Conservation (phyloP, 23 tunicate species). For the Pegea sp. region DNA sequence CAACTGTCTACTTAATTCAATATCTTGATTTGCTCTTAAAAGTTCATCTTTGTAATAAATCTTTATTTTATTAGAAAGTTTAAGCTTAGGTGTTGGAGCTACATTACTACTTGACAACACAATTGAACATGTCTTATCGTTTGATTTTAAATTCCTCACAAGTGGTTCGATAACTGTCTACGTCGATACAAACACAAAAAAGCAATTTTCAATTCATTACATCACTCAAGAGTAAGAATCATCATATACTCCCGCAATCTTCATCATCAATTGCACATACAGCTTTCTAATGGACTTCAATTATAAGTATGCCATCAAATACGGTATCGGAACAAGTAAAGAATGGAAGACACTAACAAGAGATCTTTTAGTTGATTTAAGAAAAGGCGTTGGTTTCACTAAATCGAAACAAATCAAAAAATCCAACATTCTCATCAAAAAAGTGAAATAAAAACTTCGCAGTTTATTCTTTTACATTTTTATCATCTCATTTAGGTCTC, state of each 20-base stretch:
- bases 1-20: no score
- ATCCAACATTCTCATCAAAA: slow-evolving; percentile 18
- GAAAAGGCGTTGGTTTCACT: slow-evolving; percentile 26
- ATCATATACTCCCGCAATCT: no score
- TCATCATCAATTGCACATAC: background rate
- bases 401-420: slow-evolving; percentile 12
- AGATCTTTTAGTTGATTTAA: slow-evolving; percentile 27
- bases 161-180: slow-evolving; percentile 51
- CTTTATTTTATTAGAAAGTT: no score
- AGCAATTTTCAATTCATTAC: slow-evolving; percentile 61
- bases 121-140: slow-evolving; percentile 24
- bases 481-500: no score
- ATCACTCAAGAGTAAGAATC: slow-evolving; percentile 35
- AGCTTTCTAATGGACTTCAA: slow-evolving; percentile 47
- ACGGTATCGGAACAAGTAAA: slow-evolving; percentile 26
- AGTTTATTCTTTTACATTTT: slow-evolving; percentile 1
- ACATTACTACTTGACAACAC: slow-evolving; percentile 44
- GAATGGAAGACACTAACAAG: slow-evolving; percentile 60
- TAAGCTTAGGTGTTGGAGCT: no score
- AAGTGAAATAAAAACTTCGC: slow-evolving; percentile 27
- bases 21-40: no score
- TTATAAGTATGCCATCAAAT: slow-evolving; percentile 13
- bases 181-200: slow-evolving; percentile 26
- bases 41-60: no score
- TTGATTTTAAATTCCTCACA: slow-evolving; percentile 40